phyloP scores from a whole-genome alignment of 2,888 invertebrate genomes.

The Heteromurus nitidus region DNA sequence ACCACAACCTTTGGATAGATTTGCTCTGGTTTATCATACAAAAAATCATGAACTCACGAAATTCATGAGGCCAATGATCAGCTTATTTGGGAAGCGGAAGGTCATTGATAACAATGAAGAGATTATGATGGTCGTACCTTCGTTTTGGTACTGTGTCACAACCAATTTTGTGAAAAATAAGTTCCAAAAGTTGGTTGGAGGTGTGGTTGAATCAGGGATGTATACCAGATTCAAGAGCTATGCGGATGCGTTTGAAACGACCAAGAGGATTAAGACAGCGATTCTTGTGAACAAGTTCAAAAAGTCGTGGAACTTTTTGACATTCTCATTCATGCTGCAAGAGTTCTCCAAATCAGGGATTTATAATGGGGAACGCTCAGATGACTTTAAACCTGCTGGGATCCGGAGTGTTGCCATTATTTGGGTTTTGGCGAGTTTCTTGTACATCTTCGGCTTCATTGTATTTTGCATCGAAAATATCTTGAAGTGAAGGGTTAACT shows the following conservation, averaged over 20 bases:
- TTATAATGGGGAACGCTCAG: too few relatives aligned
- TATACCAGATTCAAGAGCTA: not conserved
- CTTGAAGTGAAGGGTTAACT: too few relatives aligned
- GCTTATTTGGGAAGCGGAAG: not conserved
- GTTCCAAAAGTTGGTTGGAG: not conserved
- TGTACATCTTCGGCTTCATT: not conserved
- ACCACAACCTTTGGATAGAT: not conserved
- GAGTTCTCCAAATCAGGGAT: not conserved
- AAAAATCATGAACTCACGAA: not conserved
- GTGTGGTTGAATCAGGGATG: not conserved
- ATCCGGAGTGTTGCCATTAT: not conserved
- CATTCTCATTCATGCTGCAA: conserved; percentile 9
- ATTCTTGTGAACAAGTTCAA: not conserved
- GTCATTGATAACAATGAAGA: not conserved
- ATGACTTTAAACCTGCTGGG: too few relatives aligned
- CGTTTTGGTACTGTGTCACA: not conserved
- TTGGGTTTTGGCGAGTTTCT: not conserved
- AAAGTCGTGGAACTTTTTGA: conserved; percentile 4
- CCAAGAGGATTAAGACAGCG: not conserved
- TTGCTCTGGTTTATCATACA: not conserved
- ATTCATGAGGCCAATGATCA: not conserved
- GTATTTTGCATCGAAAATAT: not conserved
- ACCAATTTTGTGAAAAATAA: not conserved
- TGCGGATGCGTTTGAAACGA: not conserved
- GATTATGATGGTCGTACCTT: not conserved